Evolutionary conservation across 92 coral and sea anemone genomes (phyloP).

Genomic region (Diadumene lineata): DNA sequence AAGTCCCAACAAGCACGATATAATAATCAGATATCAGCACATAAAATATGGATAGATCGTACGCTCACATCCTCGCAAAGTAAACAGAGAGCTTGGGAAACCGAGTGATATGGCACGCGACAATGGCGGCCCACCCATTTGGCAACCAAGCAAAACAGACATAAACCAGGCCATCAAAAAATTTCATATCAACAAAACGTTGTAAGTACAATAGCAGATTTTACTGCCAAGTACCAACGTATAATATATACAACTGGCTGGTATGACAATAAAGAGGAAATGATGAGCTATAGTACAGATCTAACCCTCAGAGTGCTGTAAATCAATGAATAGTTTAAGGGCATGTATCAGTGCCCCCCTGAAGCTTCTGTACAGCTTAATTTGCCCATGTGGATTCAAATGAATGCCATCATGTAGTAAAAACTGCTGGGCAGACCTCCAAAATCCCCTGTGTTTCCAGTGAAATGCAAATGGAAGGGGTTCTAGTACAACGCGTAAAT

Average conservation of each 20-base stretch:
- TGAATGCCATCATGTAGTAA: slow-evolving; percentile 22
- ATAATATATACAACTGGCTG: not conserved
- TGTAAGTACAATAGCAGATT: not conserved
- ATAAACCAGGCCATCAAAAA: not conserved
- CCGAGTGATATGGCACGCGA: slow-evolving; percentile 37
- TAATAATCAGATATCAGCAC: no score
- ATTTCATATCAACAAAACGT: not conserved
- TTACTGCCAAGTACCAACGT: not conserved
- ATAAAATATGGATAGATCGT: no score
- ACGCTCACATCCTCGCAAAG: no score
- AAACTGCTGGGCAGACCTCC: slow-evolving; percentile 1
- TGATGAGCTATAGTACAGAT: not conserved
- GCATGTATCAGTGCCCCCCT: slow-evolving; percentile 30
- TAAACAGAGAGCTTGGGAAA: no score
- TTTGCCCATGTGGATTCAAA: slow-evolving; percentile 25
- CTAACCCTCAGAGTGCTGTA: not conserved
- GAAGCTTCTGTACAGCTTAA: slow-evolving; percentile 38
- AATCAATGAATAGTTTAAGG: not conserved
- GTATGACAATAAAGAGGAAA: not conserved
- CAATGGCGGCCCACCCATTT: slow-evolving; percentile 14
- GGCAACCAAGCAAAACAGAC: not conserved
- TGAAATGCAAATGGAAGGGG: slow-evolving; percentile 12
- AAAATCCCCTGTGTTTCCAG: slow-evolving; percentile 33
- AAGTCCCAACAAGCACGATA: no score
- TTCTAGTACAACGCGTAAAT: slow-evolving; percentile 7